Conservation (phyloP, 2,113 vertebrate species). For the Salvator merianae region DNA sequence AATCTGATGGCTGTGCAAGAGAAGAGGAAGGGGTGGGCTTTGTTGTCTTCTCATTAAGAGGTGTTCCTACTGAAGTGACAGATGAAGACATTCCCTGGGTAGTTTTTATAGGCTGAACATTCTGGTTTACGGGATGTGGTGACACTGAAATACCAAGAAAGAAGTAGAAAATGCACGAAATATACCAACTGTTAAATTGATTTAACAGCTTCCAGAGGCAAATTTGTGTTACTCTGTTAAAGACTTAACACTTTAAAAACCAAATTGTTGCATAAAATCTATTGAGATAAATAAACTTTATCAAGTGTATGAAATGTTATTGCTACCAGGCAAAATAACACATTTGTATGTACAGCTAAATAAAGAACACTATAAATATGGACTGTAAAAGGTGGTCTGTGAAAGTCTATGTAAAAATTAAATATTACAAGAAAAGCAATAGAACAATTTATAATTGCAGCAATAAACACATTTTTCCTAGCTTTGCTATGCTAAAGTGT, state of each 20-base stretch:
- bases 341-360: too few species aligned
- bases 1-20: conserved; percentile 47
- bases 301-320: neutral
- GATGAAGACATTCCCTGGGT: conserved; percentile 52
- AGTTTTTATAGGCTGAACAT: conserved; percentile 51
- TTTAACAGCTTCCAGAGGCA: neutral
- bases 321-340: too few species aligned
- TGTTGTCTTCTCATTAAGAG: conserved; percentile 52
- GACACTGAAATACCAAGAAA: conserved; percentile 61
- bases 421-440: neutral
- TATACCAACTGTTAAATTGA: neutral
- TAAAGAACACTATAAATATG: neutral
- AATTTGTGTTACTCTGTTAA: too few species aligned
- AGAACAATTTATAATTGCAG: neutral
- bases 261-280: neutral
- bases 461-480: neutral
- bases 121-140: conserved; percentile 61
- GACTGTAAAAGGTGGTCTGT: neutral
- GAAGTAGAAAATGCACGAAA: conserved; percentile 15
- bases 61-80: conserved; percentile 46
- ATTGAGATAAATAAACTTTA: neutral
- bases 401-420: neutral
- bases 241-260: neutral
- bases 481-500: neutral
- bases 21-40: conserved; percentile 48